Conservation (phyloP, 2,888 invertebrate species). For the Oscheius sp. region DNA sequence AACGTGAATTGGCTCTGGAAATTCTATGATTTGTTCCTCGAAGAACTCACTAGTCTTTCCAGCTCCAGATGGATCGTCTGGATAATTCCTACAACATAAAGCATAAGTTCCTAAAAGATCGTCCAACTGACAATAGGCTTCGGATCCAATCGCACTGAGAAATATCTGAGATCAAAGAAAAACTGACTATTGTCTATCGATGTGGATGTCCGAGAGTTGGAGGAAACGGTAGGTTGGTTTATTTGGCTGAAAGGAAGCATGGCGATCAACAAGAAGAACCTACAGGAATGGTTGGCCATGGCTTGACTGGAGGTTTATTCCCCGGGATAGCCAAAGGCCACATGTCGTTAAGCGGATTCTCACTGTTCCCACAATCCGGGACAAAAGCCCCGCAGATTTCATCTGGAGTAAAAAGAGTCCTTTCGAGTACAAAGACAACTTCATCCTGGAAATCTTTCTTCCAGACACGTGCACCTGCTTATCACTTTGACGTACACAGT, state of each 20-base stretch:
- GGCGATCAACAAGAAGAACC: background rate
- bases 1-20: conserved; percentile 43
- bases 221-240: conserved; percentile 80
- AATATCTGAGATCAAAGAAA: too few relatives aligned
- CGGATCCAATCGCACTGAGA: conserved; percentile 16
- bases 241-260: conserved; percentile 22
- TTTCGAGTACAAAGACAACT: conserved; percentile 54
- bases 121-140: conserved; percentile 48
- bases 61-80: conserved; percentile 29
- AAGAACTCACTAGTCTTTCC: conserved; percentile 1
- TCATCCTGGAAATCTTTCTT: conserved; percentile 48
- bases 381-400: conserved; percentile 61
- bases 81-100: conserved; percentile 57
- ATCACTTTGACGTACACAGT: conserved; percentile 27
- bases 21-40: background rate
- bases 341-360: conserved; percentile 52
- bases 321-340: conserved; percentile 61
- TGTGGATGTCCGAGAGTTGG: conserved; percentile 93
- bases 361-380: conserved; percentile 52
- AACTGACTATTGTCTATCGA: conserved; percentile 92
- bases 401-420: conserved; percentile 51
- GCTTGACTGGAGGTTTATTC: conserved; percentile 55
- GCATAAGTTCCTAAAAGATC: conserved; percentile 46
- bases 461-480: conserved; percentile 54
- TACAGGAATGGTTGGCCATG: conserved; percentile 57